A percentile compares a stretch with the other conserved stretches of the same genome.
Conservation (phyloP, 2,113 vertebrate genomes). For the Dromiciops gliroides region DNA sequence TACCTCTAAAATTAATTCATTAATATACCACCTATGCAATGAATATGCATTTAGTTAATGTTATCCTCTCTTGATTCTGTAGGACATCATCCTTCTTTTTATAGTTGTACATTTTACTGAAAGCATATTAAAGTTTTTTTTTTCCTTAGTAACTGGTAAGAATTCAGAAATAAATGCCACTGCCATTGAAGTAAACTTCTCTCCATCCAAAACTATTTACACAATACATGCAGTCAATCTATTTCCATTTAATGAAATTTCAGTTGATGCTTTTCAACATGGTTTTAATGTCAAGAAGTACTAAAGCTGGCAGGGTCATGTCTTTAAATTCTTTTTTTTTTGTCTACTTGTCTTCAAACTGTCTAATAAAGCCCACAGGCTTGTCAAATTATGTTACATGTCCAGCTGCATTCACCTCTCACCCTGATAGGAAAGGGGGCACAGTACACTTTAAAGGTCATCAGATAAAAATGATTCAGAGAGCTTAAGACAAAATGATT, state of each 20-base stretch:
- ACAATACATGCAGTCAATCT: not conserved
- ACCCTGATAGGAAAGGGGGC: not conserved
- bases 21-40: not conserved
- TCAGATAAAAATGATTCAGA: not conserved
- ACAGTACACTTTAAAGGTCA: not conserved
- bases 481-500: not conserved
- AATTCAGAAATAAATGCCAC: not conserved
- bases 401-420: not conserved
- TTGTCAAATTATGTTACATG: not conserved
- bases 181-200: not conserved
- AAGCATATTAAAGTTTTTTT: not conserved
- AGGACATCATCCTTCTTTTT: not conserved
- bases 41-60: not conserved
- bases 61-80: not conserved
- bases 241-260: not conserved
- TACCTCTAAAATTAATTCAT: not conserved
- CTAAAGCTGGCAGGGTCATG: not conserved
- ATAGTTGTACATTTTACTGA: not conserved
- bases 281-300: not conserved
- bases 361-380: not conserved
- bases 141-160: not conserved
- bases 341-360: not conserved
- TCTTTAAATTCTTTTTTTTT: not conserved
- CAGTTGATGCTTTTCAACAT: not conserved
- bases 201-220: not conserved